Conservation (phyloP, 2,113 vertebrate species). For the Myiozetetes cayanensis region DNA sequence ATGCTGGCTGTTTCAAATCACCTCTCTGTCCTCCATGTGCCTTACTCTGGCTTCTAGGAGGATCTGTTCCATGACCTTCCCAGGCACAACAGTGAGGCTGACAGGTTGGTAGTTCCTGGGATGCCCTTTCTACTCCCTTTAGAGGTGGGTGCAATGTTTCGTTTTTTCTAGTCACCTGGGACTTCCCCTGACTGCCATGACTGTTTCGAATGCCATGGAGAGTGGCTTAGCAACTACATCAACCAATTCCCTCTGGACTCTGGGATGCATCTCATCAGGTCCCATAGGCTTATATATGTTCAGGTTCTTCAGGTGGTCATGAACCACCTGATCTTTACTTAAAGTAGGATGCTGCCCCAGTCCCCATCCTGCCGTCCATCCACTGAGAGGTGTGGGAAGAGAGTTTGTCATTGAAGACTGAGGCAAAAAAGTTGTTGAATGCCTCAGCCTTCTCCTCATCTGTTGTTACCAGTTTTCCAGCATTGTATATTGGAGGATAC, state of each 20-base stretch:
- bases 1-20: neutral
- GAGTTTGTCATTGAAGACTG: neutral
- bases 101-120: too few species aligned
- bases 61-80: neutral
- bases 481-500: neutral
- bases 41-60: neutral
- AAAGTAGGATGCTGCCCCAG: neutral
- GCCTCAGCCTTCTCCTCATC: neutral
- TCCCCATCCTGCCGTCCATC: neutral
- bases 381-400: neutral
- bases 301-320: neutral
- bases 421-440: neutral
- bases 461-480: neutral
- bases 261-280: neutral
- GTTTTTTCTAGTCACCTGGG: too few species aligned
- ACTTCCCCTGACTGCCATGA: too few species aligned
- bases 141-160: too few species aligned
- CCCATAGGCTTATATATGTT: neutral
- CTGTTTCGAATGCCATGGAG: neutral
- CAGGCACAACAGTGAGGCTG: neutral
- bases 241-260: neutral
- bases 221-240: neutral
- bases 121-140: too few species aligned
- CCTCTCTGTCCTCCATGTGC: neutral
- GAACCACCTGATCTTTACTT: neutral